These are phyloP conservation scores for Elaeidobius kamerunicus DNA, from an alignment of 2,888 invertebrate species.

Conservation along the genomic window DNA sequence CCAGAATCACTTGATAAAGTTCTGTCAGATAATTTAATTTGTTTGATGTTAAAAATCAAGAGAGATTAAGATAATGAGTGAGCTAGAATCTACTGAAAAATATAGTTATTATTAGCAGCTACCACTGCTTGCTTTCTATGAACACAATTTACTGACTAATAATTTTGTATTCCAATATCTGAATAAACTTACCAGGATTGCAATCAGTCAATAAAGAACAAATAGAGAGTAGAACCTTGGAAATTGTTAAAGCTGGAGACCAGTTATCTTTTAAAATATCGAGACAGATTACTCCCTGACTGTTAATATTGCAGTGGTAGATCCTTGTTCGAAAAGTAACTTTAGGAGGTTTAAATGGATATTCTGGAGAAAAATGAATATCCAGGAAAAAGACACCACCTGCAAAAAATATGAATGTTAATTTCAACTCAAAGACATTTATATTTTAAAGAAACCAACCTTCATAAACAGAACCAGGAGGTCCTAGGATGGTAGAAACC, in stretches of 20 bases:
- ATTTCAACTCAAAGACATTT: neutral
- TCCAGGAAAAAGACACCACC: conserved; percentile 96
- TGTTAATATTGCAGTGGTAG: conserved; percentile 99
- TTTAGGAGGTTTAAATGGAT: conserved; percentile 98
- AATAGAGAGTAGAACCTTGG: conserved; percentile 95
- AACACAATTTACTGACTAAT: neutral
- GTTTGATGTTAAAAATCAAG: too few relatives aligned
- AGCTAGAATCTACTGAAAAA: too few relatives aligned
- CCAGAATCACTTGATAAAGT: too few relatives aligned
- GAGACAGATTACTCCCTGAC: conserved; percentile 96
- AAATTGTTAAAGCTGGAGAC: conserved; percentile 98
- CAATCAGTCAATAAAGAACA: conserved; percentile 97
- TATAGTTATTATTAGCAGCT: too few relatives aligned
- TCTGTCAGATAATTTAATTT: too few relatives aligned
- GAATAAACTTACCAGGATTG: conserved; percentile 78
- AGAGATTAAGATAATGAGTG: too few relatives aligned
- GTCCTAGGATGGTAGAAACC: conserved; percentile 95
- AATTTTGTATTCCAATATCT: neutral
- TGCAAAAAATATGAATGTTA: conserved; percentile 6
- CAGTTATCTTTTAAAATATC: conserved; percentile 98
- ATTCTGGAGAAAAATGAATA: conserved; percentile 95
- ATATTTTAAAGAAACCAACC: conserved; percentile 46
- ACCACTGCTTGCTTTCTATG: too few relatives aligned
- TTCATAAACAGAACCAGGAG: conserved; percentile 93
- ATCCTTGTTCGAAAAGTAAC: conserved; percentile 74